Base-by-base conservation (phyloP, 2,888 invertebrate species). In the Cotesia congregata region DNA sequence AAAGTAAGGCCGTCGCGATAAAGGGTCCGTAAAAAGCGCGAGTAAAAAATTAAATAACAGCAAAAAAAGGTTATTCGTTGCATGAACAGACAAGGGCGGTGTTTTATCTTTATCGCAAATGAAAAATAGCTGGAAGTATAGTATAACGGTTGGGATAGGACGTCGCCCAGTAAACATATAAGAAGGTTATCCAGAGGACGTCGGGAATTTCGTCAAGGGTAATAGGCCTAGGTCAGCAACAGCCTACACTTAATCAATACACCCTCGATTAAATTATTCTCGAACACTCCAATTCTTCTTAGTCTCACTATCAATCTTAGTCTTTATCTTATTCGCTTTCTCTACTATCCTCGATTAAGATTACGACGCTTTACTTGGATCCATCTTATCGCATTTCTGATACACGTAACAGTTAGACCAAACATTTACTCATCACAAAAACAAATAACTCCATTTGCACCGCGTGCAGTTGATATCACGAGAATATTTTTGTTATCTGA, bases 181-280 rank as follows among this genome's bases (percentile, higher is more conserved):
- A 30, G 7, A 87, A 87, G 88, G 87, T 86, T 85, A 85, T 82
- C 72, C 82, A 82, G 81, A 86, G 86, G 86, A 84, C 86, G 83
- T 75, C 75, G 74, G 69, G 75, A 64, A 69, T 39, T 73, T 75
- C 65, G 60, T 71, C 72, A 76, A 70, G 79, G 79, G 80, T 38
- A 83, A 85, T 87, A 87, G 85, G 86, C 83, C 83, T 88, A 88
- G 88, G 88, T 88, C 88, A 88, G 88, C 88, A 85, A 87, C 84
- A 87, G 85, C 85, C 83, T 86, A 83, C 85, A 82, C 76, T 67
- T 61, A 81, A 85, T 86, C 85, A 83, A 86, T 85, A 61, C 40
- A 6, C 15, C 61, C 73, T 41, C 50, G 65, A n/a, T 64, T 67
- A 64, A 73, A 77, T 50, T 12, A 50, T 50, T 39, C 68, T 67